Conservation (phyloP, 2,888 invertebrate species). For the Strigamia maritima region DNA sequence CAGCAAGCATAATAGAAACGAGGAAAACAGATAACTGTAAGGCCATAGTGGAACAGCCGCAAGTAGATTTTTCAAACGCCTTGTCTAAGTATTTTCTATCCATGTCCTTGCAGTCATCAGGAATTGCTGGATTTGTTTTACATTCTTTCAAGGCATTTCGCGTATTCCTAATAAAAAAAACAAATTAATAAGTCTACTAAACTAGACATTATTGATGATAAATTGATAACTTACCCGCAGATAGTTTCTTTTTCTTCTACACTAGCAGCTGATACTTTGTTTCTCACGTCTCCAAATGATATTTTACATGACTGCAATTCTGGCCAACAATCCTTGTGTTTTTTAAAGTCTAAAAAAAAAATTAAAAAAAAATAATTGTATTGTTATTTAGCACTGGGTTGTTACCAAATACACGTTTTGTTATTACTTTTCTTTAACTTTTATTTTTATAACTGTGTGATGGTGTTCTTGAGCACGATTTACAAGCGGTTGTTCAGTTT, state of each 20-base stretch:
- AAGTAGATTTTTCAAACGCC: neutral
- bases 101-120: neutral
- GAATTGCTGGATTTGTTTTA: neutral
- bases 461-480: neutral
- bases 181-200: neutral
- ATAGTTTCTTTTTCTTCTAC: neutral
- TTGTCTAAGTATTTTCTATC: neutral
- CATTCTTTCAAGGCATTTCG: neutral
- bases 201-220: neutral
- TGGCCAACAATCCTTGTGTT: neutral
- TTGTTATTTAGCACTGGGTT: neutral
- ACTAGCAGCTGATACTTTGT: neutral
- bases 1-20: neutral
- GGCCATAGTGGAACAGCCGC: neutral
- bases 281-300: neutral
- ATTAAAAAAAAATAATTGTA: neutral
- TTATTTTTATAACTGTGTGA: neutral
- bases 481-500: neutral
- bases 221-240: neutral
- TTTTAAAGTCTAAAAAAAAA: neutral
- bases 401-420: too few species aligned
- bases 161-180: neutral
- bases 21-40: neutral
- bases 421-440: neutral
- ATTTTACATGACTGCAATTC: neutral